Conservation (phyloP, 30 jellyfish, hydroid and myxozoan genomes). For the Catostylus mosaicus region DNA sequence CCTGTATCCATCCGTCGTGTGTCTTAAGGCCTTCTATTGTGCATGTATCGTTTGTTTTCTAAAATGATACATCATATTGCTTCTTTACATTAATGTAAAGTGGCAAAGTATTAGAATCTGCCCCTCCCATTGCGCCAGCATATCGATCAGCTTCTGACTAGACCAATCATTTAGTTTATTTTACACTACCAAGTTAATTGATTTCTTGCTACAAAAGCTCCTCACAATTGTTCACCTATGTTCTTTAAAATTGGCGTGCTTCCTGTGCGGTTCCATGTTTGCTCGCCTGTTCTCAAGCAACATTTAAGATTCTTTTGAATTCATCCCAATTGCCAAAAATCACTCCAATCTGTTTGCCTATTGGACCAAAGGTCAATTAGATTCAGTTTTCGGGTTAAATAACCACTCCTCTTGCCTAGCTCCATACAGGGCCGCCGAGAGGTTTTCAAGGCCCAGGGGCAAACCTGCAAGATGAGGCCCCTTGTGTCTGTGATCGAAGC, state of each 20-base stretch:
- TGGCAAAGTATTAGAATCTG: not conserved
- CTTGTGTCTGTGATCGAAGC: too few species aligned
- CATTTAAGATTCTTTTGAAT: not conserved
- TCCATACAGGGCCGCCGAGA: too few species aligned
- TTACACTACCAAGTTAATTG: not conserved
- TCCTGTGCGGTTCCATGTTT: slow-evolving; percentile 25
- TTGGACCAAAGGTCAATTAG: too few species aligned
- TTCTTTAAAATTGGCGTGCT: not conserved
- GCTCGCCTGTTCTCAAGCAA: slow-evolving; percentile 2
- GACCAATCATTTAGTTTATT: not conserved
- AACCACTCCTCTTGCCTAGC: too few species aligned
- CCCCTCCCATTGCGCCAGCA: slow-evolving; percentile 6
- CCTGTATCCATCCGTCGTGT: too few species aligned
- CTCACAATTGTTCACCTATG: not conserved
- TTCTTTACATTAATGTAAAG: not conserved
- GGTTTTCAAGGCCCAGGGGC: too few species aligned
- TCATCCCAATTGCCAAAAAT: not conserved
- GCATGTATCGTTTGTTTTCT: not conserved
- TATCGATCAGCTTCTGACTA: not conserved
- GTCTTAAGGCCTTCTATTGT: too few species aligned
- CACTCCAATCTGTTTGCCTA: not conserved
- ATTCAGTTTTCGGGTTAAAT: too few species aligned
- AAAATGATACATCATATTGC: not conserved
- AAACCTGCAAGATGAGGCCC: too few species aligned
- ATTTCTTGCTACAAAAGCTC: not conserved